phyloP scores from a whole-genome alignment of 2,888 invertebrate genomes.

The Drosophila maculinotata region DNA sequence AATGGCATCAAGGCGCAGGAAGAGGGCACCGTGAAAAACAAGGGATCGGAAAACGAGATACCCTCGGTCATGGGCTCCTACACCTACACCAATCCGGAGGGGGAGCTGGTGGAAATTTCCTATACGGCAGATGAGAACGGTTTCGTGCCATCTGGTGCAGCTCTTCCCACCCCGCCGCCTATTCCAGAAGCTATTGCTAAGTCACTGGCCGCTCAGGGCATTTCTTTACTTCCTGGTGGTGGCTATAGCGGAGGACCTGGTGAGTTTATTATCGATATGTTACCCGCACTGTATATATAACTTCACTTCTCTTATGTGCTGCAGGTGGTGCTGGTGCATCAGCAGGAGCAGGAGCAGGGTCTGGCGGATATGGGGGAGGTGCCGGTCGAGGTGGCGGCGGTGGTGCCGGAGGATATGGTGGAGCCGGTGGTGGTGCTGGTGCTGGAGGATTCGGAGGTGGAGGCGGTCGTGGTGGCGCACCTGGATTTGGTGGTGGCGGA shows the following conservation, averaged over 20 bases:
- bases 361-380: slow-evolving; percentile 40
- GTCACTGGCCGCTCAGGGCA: slow-evolving; percentile 86
- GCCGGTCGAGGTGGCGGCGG: slow-evolving; percentile 41
- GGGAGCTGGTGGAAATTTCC: slow-evolving; percentile 87
- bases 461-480: slow-evolving; percentile 32
- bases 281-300: neutral
- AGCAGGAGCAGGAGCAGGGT: slow-evolving; percentile 42
- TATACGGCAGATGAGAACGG: slow-evolving; percentile 89
- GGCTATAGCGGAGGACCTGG: slow-evolving; percentile 81
- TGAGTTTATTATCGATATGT: neutral
- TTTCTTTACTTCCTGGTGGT: slow-evolving; percentile 85
- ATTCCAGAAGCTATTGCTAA: slow-evolving; percentile 88
- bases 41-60: slow-evolving; percentile 86
- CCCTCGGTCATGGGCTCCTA: slow-evolving; percentile 88
- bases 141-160: slow-evolving; percentile 87
- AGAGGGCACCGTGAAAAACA: slow-evolving; percentile 87
- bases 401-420: slow-evolving; percentile 56
- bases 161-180: slow-evolving; percentile 88
- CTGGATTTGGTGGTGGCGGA: slow-evolving; percentile 18
- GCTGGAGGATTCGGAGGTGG: slow-evolving; percentile 30
- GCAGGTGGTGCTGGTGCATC: slow-evolving; percentile 53
- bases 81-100: slow-evolving; percentile 89
- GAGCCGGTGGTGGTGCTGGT: slow-evolving; percentile 34
- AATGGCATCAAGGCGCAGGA: slow-evolving; percentile 88
- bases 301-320: slow-evolving; percentile 31